These are phyloP conservation scores for Saguinus midas DNA, from an alignment of 2,113 vertebrate species.

Conservation along the genomic window DNA sequence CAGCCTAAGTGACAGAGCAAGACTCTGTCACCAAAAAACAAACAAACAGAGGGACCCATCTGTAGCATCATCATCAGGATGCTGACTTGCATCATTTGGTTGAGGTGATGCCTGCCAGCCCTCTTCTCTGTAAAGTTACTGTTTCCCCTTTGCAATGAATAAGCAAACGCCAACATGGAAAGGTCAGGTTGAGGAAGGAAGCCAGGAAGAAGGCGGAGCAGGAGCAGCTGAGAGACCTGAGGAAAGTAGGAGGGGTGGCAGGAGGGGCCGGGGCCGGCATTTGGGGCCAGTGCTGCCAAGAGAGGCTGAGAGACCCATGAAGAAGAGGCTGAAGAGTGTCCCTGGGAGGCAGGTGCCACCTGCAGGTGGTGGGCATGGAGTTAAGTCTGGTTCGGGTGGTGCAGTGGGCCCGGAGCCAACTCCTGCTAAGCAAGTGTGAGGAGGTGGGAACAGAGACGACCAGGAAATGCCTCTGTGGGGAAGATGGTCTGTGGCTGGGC, in stretches of 20 bases:
- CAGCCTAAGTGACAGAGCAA: no score
- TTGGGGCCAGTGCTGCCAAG: neutral
- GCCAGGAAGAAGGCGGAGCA: neutral
- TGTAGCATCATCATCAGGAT: fast-evolving
- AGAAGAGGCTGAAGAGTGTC: neutral
- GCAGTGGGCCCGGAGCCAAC: neutral
- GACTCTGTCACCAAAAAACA: no score
- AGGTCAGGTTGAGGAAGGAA: neutral
- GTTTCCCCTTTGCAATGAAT: neutral
- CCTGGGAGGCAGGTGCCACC: fast-evolving
- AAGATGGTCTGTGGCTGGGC: neutral
- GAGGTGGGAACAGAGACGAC: neutral
- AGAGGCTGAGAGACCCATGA: neutral
- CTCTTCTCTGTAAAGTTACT: neutral
- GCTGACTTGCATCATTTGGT: neutral
- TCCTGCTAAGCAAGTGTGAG: neutral
- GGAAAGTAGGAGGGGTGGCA: neutral
- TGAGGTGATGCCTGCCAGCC: neutral
- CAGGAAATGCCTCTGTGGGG: neutral
- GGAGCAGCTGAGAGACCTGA: neutral
- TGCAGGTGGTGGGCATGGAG: neutral
- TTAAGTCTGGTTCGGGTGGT: neutral
- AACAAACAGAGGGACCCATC: no score
- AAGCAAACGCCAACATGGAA: neutral
- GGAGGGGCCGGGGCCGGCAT: neutral